These are phyloP conservation scores for Ichneumon xanthorius DNA, from an alignment of 2,888 invertebrate species.

Conservation along the genomic window DNA sequence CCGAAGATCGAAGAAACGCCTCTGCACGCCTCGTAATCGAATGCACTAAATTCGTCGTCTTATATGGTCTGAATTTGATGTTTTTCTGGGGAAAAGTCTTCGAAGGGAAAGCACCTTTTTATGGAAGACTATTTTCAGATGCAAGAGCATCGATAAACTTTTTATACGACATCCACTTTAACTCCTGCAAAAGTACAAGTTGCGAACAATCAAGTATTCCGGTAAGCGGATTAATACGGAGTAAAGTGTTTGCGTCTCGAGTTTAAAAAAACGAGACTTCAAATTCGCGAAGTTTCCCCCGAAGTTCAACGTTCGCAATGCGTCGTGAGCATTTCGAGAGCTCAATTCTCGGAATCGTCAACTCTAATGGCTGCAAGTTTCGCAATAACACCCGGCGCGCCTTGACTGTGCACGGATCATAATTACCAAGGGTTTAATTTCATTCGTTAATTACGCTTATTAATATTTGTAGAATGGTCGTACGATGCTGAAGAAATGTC, in stretches of 20 bases:
- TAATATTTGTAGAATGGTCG: constrained; percentile 69
- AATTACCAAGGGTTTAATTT: background rate
- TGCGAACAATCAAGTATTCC: constrained; percentile 27
- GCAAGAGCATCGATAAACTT: background rate
- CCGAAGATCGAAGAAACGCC: background rate
- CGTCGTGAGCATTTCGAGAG: constrained; percentile 36
- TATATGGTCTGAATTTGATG: background rate
- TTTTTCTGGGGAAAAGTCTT: background rate
- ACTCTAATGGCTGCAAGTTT: constrained; percentile 24
- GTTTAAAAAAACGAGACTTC: constrained; percentile 37
- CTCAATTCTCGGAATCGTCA: constrained; percentile 9
- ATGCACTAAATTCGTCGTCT: background rate
- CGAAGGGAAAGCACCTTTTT: background rate
- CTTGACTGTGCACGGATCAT: background rate
- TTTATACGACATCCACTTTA: background rate
- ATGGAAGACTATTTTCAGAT: background rate
- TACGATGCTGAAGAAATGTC: constrained; percentile 73
- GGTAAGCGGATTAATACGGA: background rate
- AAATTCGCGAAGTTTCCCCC: constrained; percentile 13
- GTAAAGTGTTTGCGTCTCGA: constrained; percentile 49
- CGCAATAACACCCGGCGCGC: constrained; percentile 4
- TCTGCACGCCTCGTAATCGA: background rate
- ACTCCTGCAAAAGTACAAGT: background rate
- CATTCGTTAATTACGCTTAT: background rate
- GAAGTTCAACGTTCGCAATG: constrained; percentile 24